Conservation (phyloP, 2,113 vertebrate genomes). For the Sinocyclocheilus grahami region DNA sequence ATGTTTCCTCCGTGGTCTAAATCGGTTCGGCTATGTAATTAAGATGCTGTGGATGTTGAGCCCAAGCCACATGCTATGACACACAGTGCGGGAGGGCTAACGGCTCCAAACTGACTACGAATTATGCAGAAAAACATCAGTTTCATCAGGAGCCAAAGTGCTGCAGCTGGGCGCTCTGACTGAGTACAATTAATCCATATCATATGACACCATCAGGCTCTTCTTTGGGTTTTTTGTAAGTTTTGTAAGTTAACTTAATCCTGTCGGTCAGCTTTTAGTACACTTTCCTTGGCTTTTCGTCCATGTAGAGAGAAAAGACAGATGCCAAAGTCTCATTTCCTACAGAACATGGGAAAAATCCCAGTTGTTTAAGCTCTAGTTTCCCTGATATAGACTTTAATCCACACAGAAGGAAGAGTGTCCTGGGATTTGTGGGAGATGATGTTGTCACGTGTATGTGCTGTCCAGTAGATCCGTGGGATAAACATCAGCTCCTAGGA, state of each 20-base stretch:
- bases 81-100: slow-evolving; percentile 2
- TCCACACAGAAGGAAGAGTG: not conserved
- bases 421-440: not conserved
- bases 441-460: not conserved
- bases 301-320: slow-evolving; percentile 7
- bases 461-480: not conserved
- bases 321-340: not conserved
- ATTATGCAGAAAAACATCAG: not conserved
- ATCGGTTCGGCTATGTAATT: slow-evolving; percentile 31
- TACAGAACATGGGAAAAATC: not conserved
- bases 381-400: not conserved
- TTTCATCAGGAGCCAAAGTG: not conserved
- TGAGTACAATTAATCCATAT: not conserved
- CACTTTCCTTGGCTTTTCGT: not conserved
- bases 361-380: not conserved
- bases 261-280: not conserved
- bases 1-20: slow-evolving; percentile 9
- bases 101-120: not conserved
- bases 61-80: slow-evolving; percentile 7
- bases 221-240: not conserved
- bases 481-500: slow-evolving; percentile 24
- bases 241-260: not conserved
- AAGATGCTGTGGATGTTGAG: slow-evolving; percentile 35
- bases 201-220: not conserved
- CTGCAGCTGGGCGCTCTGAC: not conserved